Conservation (phyloP, 1,140 invertebrate species). For the Drosophila busckii region DNA sequence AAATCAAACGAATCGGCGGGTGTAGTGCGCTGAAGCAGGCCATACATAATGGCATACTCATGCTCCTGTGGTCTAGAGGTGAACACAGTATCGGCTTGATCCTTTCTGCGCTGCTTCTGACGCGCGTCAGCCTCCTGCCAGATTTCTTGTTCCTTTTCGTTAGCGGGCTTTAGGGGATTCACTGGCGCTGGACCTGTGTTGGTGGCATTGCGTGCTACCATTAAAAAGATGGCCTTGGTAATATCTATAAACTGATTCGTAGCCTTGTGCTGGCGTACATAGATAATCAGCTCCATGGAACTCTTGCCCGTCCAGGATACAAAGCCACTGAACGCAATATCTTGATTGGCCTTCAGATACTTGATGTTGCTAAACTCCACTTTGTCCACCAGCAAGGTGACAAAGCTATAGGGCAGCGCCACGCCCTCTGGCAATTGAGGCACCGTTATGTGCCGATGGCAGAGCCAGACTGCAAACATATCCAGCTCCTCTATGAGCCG, state of each 20-base stretch:
- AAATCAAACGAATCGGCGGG: conserved; percentile 80
- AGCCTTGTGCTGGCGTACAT: conserved; percentile 83
- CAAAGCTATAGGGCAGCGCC: conserved; percentile 84
- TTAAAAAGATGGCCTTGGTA: conserved; percentile 85
- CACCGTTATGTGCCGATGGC: conserved; percentile 84
- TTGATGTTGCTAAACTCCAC: conserved; percentile 82
- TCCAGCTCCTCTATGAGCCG: conserved; percentile 89
- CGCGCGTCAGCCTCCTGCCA: conserved; percentile 81
- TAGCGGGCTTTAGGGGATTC: conserved; percentile 82
- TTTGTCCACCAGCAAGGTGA: conserved; percentile 87
- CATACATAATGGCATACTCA: conserved; percentile 85
- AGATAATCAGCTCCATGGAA: conserved; percentile 86
- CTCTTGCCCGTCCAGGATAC: conserved; percentile 87
- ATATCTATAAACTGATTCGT: conserved; percentile 82
- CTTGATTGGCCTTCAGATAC: conserved; percentile 80
- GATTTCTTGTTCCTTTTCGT: conserved; percentile 82
- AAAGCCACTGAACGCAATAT: conserved; percentile 86
- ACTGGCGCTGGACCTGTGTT: conserved; percentile 83
- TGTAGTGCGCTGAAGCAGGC: conserved; percentile 83
- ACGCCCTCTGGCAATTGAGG: conserved; percentile 80
- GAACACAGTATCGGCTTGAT: conserved; percentile 81
- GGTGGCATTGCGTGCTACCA: conserved; percentile 86
- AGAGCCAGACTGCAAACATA: conserved; percentile 85
- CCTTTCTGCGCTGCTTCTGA: conserved; percentile 79
- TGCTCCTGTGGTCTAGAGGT: conserved; percentile 82